phyloP scores from a whole-genome alignment of 1,140 invertebrate species.

The Diabrotica undecimpunctata region DNA sequence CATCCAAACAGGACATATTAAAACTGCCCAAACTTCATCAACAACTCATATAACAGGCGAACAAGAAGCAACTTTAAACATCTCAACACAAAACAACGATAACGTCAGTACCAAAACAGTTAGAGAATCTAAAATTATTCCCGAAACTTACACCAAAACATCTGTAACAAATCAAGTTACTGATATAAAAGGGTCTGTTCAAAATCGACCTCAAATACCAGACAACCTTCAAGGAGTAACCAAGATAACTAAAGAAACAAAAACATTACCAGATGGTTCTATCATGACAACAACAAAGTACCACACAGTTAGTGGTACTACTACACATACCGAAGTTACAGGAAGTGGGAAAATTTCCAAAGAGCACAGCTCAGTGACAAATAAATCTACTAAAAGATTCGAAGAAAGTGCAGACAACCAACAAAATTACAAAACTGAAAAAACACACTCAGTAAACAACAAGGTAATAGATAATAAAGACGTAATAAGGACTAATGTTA shows the following conservation, averaged over 20 bases:
- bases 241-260: slow-evolving; percentile 58
- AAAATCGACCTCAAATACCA: slow-evolving; percentile 6
- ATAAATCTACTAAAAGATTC: neutral
- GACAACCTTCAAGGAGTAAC: slow-evolving; percentile 49
- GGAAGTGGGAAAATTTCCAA: neutral
- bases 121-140: neutral
- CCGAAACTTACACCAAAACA: neutral
- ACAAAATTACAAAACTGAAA: neutral
- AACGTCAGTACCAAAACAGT: neutral
- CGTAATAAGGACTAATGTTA: neutral
- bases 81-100: neutral
- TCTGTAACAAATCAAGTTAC: neutral
- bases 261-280: slow-evolving; percentile 59
- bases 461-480: neutral
- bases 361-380: neutral
- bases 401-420: neutral
- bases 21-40: neutral
- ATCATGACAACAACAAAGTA: slow-evolving; percentile 60
- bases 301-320: slow-evolving; percentile 51
- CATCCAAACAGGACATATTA: neutral
- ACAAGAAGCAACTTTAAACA: neutral
- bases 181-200: too few relatives aligned
- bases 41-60: slow-evolving; percentile 3
- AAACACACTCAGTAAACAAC: neutral
- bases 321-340: neutral